Conservation (phyloP, 2,113 vertebrate species). For the Ginglymostoma cirratum region DNA sequence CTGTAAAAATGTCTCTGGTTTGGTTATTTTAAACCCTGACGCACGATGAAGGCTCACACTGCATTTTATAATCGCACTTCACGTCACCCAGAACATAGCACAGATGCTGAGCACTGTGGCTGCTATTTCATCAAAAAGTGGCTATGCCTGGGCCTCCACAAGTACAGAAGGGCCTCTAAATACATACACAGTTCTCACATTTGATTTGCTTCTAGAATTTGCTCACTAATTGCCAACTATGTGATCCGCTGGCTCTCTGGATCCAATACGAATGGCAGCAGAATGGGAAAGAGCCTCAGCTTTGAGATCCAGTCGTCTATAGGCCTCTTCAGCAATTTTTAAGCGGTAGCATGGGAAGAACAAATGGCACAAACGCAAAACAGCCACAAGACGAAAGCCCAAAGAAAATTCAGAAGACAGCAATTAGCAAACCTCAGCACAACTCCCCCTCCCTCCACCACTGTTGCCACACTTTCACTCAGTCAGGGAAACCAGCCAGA, state of each 20-base stretch:
- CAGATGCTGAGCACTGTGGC: neutral
- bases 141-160: no score
- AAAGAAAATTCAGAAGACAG: neutral
- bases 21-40: neutral
- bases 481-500: slow-evolving; percentile 20
- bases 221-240: neutral
- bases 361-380: neutral
- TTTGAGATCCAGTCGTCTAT: neutral
- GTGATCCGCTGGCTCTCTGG: neutral
- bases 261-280: neutral
- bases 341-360: neutral
- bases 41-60: neutral
- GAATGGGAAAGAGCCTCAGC: neutral
- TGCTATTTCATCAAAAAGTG: neutral
- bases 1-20: neutral
- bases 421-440: neutral
- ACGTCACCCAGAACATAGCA: neutral
- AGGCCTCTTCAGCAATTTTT: neutral
- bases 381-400: neutral
- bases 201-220: neutral
- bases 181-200: neutral
- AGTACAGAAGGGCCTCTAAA: neutral
- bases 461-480: neutral
- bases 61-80: neutral
- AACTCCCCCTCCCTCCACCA: neutral